A percentile compares a stretch with the other conserved stretches of the same genome.
phyloP scores from a whole-genome alignment of 2,797 vertebrate genomes.

The Cirrhinus mrigala region DNA sequence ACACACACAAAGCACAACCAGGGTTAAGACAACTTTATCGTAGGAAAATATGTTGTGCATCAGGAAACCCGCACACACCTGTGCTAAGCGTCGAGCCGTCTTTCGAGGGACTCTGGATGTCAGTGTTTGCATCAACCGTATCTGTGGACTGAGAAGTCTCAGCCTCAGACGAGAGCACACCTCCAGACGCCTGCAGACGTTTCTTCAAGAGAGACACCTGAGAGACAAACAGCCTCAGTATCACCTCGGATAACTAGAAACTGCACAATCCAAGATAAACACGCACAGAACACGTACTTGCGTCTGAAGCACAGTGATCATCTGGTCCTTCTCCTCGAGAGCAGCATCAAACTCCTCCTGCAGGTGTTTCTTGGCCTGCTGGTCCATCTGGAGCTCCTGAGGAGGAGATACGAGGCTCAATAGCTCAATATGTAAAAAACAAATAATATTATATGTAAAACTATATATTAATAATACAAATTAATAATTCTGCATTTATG shows the following conservation, averaged over 20 bases:
- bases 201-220: constrained; percentile 94
- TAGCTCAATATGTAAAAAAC: neutral
- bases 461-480: neutral
- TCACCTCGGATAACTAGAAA: neutral
- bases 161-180: constrained; percentile 65
- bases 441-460: neutral
- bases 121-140: constrained; percentile 62
- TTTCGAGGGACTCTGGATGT: constrained; percentile 71
- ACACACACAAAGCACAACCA: neutral
- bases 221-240: constrained; percentile 7
- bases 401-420: neutral
- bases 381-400: constrained; percentile 98
- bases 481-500: neutral
- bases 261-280: neutral
- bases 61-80: constrained; percentile 61
- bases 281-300: constrained; percentile 83
- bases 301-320: constrained; percentile 95
- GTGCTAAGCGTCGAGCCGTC: constrained; percentile 69
- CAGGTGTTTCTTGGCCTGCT: constrained; percentile 96
- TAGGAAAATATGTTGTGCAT: neutral
- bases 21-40: neutral
- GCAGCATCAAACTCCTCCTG: constrained; percentile 96
- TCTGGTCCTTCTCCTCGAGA: constrained; percentile 96
- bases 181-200: constrained; percentile 76
- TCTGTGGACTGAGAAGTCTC: constrained; percentile 59